These are phyloP conservation scores for Trichonephila clavipes DNA, from an alignment of 1,140 invertebrate species.

Conservation along the genomic window DNA sequence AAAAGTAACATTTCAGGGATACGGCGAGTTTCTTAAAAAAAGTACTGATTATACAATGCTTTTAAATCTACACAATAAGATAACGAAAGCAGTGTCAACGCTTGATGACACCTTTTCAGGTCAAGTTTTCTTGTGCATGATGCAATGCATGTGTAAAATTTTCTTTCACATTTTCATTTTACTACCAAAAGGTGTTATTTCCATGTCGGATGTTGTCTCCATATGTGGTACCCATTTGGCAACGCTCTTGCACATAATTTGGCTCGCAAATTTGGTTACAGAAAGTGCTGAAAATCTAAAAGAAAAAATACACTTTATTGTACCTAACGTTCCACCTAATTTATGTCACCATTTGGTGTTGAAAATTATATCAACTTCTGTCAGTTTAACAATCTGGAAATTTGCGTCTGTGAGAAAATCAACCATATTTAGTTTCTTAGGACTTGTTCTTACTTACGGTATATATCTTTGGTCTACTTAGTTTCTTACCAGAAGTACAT, in stretches of 20 bases:
- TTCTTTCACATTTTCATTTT: background rate
- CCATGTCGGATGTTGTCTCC: background rate
- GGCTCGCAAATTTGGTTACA: background rate
- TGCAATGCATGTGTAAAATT: background rate
- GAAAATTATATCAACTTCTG: background rate
- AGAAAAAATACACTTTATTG: background rate
- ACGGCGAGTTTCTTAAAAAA: background rate
- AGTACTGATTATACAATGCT: background rate
- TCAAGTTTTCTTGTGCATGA: background rate
- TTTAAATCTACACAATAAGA: constrained; percentile 1
- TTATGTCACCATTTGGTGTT: background rate
- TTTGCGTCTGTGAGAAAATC: background rate
- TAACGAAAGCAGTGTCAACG: background rate
- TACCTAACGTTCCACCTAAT: background rate
- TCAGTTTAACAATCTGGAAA: background rate
- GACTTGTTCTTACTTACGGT: background rate
- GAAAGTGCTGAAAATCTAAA: background rate
- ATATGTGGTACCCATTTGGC: background rate
- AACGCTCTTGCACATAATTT: background rate
- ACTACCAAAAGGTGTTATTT: background rate
- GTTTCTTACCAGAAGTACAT: too few relatives aligned
- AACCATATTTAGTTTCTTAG: background rate
- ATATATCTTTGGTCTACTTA: background rate
- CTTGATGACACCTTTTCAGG: background rate
- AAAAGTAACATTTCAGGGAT: background rate